Evolutionary conservation across 1,140 invertebrate genomes (phyloP), one percentile per base, ranked within the genome.

Genomic region (Aphaenogaster rudis): DNA sequence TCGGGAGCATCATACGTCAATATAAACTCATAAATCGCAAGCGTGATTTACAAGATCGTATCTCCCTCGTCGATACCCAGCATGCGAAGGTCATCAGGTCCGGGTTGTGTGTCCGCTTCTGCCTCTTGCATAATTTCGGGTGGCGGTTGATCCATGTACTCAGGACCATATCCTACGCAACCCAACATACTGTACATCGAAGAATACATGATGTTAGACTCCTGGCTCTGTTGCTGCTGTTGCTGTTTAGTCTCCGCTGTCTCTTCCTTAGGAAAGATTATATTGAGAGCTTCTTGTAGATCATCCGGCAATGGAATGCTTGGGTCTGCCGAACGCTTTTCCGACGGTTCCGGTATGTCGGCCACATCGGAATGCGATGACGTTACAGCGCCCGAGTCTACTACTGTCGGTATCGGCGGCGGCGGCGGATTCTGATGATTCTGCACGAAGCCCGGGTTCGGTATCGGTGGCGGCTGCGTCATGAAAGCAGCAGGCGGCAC

Each of bases 211-310:
- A 95, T 91, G 42, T 91, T 95, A 2, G 91, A 91, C 13, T 95
- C 94, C 9, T 92, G 92, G 48, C 69, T 93, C n/a, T 81, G 77
- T 9, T 57, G 63, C 13, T 80, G 90, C 0, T 91, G 90, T 1
- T 88, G 89, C 2, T 91, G 90, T 7, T 89, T 89, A 11, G 54
- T 88, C 0, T 90, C 90, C 0, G 93, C 92, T 2, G 82, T 74
- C 7, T 92, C 88, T 2, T 94, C 92, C n/a, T 94, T 94, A 0
- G 97, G 97, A 87, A 97, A 97, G 79, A 97, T 97, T 8, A 97
- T 97, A 90, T 97, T 96, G 4, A 97, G 94, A 0, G 97, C 97
- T 64, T 97, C 97, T 89, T 97, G 97, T 66, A 97, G 95, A 94
- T 97, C 97, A 85, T 96, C 96, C 0, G 96, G 96, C 9, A 97